These are phyloP conservation scores for Salarias fasciatus DNA, from an alignment of 2,797 vertebrate genomes.

Conservation along the genomic window DNA sequence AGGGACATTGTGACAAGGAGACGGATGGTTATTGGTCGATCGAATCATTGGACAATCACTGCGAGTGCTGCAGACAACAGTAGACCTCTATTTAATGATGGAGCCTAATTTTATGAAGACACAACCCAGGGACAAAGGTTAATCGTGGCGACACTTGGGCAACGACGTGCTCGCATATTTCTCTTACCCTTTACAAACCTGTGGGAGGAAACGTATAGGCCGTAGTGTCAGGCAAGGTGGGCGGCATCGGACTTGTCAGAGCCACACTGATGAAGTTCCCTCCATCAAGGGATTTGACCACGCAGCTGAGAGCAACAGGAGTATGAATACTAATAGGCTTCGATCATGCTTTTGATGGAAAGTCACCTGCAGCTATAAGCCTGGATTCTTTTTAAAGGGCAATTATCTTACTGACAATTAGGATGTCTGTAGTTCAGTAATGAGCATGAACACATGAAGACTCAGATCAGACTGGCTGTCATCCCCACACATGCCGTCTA, in stretches of 20 bases:
- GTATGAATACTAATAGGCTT: conserved; percentile 44
- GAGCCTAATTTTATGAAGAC: conserved; percentile 41
- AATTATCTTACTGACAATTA: conserved; percentile 23
- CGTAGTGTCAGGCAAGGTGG: conserved; percentile 27
- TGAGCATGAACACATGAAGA: neutral
- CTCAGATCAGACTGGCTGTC: neutral
- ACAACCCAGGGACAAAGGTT: conserved; percentile 38
- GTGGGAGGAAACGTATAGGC: conserved; percentile 25
- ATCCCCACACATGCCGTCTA: neutral
- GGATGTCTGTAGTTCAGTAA: neutral
- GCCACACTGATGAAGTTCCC: conserved; percentile 24
- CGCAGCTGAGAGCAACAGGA: conserved; percentile 2
- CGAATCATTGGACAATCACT: conserved; percentile 30
- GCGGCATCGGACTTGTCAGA: conserved; percentile 30
- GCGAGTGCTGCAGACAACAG: conserved; percentile 26
- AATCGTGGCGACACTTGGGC: conserved; percentile 34
- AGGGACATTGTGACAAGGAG: neutral
- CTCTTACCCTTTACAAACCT: conserved; percentile 25
- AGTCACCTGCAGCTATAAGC: conserved; percentile 11
- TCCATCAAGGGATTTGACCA: conserved; percentile 29
- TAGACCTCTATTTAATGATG: conserved; percentile 29
- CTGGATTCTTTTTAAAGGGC: conserved; percentile 4
- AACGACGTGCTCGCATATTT: conserved; percentile 9
- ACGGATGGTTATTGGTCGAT: conserved; percentile 29
- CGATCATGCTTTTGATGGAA: conserved; percentile 19